Evolutionary conservation across 2,113 vertebrate genomes (phyloP).

Genomic region (Eudorcas thomsonii): DNA sequence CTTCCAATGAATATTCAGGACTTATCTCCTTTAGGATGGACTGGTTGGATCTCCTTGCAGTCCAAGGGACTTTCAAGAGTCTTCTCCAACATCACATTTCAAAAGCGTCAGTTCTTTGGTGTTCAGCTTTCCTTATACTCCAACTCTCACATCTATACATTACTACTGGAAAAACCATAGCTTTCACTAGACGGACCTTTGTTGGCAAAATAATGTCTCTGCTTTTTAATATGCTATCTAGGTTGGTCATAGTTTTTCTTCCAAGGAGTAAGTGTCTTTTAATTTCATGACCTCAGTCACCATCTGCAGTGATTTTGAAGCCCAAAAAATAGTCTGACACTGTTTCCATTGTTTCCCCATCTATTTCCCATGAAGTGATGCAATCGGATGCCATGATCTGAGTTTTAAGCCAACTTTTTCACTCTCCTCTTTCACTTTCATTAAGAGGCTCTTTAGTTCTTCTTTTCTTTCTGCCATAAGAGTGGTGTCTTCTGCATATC

Average conservation of each 20-base stretch:
- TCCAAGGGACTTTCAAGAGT: not conserved
- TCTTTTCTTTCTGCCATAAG: fast-evolving
- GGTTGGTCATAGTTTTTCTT: not conserved
- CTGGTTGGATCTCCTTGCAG: not conserved
- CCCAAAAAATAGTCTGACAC: not conserved
- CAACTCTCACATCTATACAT: not conserved
- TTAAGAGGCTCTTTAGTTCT: not conserved
- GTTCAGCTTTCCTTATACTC: not conserved
- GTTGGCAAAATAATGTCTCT: not conserved
- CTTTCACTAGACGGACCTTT: not conserved
- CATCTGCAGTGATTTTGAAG: not conserved
- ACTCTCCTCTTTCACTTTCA: not conserved
- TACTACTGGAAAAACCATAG: not conserved
- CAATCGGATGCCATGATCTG: no score
- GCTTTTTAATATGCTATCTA: not conserved
- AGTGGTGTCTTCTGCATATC: not conserved
- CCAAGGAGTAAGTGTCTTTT: not conserved
- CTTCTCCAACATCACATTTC: not conserved
- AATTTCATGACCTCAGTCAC: not conserved
- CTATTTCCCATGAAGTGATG: no score
- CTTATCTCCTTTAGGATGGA: not conserved
- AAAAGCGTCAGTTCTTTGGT: fast-evolving
- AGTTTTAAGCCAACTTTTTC: not conserved
- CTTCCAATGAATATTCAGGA: not conserved
- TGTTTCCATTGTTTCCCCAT: no score